Conservation (phyloP, 2,888 invertebrate species). For the Mactromeris polynyma region DNA sequence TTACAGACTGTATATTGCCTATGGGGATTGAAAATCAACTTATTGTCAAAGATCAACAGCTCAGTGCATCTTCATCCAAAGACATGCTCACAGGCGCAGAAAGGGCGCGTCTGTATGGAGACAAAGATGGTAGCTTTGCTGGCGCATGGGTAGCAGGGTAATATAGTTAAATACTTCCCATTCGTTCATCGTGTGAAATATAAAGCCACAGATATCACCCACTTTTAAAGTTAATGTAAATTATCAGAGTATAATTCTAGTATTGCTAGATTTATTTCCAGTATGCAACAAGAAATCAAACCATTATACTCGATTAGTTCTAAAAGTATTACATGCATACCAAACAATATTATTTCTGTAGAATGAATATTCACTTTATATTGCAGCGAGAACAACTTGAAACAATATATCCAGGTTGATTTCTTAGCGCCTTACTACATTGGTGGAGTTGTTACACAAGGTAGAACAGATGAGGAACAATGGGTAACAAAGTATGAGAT, state of each 20-base stretch:
- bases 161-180: not conserved
- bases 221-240: no score
- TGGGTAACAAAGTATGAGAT: constrained; percentile 77
- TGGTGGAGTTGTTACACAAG: constrained; percentile 75
- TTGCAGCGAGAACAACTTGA: constrained; percentile 69
- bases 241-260: no score
- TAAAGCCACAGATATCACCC: no score
- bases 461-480: constrained; percentile 65
- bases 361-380: no score
- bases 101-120: constrained; percentile 75
- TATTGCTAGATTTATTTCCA: no score
- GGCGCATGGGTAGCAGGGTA: constrained; percentile 81
- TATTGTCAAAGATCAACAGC: constrained; percentile 75
- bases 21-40: constrained; percentile 79
- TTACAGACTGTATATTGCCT: constrained; percentile 77
- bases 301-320: no score
- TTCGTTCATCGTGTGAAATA: no score
- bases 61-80: constrained; percentile 77
- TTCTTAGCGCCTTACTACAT: constrained; percentile 72
- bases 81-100: constrained; percentile 75
- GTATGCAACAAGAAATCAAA: no score
- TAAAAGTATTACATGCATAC: no score
- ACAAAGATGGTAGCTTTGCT: constrained; percentile 76
- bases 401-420: constrained; percentile 77
- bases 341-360: no score